Base-by-base conservation (phyloP, 2,888 invertebrate species). In the Ennomos quercinarius region DNA sequence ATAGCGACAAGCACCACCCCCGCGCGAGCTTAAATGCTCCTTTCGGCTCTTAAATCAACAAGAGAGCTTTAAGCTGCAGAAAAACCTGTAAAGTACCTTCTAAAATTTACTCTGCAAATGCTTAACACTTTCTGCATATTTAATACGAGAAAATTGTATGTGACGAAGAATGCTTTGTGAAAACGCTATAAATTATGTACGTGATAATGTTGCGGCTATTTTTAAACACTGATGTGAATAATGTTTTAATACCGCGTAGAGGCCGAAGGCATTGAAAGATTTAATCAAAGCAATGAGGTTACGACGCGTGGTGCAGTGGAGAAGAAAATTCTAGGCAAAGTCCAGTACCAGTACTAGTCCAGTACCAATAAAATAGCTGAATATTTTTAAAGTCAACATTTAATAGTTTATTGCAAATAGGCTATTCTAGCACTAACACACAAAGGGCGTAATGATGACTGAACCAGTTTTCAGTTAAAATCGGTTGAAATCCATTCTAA, bases 61-160 rank as follows among this genome's bases (percentile, higher is more conserved):
- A 35, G 44, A 52, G 47, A 58, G 43, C 40, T 49, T 53, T 50
- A 41, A 48, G 38, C 56, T 27, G 37, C 44, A 52, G 49, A 48
- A 61, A 61, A 62, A 53, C 51, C 51, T 59, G 13, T 44, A 47
- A 50, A 58, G 46, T 46, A 55, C 52, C 48, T 42, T 48, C 54
- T 57, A 42, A 46, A 46, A 46, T 61, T 61, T 55, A 43, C 44
- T 37, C 42, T 11, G 40, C 40, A 35, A 52, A 37, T 39, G 37
- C 39, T 54, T 69, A 58, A 74, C 74, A 81, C 76, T 74, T 70
- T 67, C 63, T 71, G 73, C 74, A 80, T 78, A 76, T 74, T 77
- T 76, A 72, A 77, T 76, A 68, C 71, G 68, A 70, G 70, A 73
- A 74, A 76, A 72, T 73, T 67, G 64, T 68, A 67, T 66, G 69